Evolutionary conservation across 2,888 invertebrate species (phyloP).

Genomic region (Itoplectis maculator): DNA sequence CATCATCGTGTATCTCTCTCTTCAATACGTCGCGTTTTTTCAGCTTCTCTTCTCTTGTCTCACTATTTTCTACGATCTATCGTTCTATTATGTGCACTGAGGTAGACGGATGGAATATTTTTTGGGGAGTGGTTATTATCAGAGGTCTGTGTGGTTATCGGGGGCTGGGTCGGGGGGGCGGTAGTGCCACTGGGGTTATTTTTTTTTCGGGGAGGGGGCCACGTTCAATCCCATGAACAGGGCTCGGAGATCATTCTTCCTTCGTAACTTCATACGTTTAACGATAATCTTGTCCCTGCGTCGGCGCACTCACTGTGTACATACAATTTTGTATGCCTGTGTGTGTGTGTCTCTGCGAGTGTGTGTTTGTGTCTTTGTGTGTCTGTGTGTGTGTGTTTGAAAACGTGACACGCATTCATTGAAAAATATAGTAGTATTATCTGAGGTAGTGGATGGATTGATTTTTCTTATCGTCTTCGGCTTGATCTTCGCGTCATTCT

Average conservation of each 20-base stretch:
- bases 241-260: constrained; percentile 68
- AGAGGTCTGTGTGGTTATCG: constrained; percentile 29
- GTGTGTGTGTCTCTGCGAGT: too few species aligned
- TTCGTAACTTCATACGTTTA: constrained; percentile 49
- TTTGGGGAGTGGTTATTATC: constrained; percentile 59
- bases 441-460: constrained; percentile 81
- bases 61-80: constrained; percentile 76
- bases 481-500: constrained; percentile 43
- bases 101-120: constrained; percentile 83
- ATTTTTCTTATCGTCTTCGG: constrained; percentile 60
- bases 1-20: constrained; percentile 47
- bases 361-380: constrained; percentile 30
- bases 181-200: constrained; percentile 21
- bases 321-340: constrained; percentile 32
- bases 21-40: constrained; percentile 21
- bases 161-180: constrained; percentile 7
- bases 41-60: constrained; percentile 52
- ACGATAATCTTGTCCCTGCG: constrained; percentile 36
- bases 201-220: constrained; percentile 1
- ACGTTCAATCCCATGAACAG: constrained; percentile 44
- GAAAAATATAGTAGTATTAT: constrained; percentile 73
- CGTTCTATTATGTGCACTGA: constrained; percentile 81
- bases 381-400: constrained; percentile 45
- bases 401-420: constrained; percentile 55
- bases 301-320: constrained; percentile 38